Percentiles rank a stretch among this genome's conserved stretches.
These are phyloP conservation scores for Catharus ustulatus DNA, from an alignment of 2,797 vertebrate genomes.

Conservation along the genomic window DNA sequence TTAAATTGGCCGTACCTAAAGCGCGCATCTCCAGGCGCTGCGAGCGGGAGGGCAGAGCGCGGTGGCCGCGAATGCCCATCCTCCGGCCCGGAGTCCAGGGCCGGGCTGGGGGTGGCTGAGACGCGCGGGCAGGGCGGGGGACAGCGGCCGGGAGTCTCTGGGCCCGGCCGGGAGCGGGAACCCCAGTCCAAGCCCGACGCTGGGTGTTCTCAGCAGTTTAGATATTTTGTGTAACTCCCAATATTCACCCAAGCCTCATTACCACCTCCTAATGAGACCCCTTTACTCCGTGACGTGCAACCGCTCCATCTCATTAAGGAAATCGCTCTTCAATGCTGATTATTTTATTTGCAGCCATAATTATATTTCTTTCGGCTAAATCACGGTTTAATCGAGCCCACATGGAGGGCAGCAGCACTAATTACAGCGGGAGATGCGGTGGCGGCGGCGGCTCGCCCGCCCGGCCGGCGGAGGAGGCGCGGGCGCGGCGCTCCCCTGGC, in stretches of 20 bases:
- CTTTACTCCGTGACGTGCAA: conserved; percentile 95
- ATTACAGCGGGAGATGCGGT: conserved; percentile 91
- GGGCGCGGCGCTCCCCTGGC: neutral
- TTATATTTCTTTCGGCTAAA: conserved; percentile 99
- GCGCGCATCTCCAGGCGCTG: neutral
- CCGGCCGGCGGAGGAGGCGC: conserved; percentile 73
- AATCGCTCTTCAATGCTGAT: conserved; percentile 99
- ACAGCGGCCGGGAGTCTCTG: neutral
- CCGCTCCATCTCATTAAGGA: conserved; percentile 98
- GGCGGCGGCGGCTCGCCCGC: conserved; percentile 77
- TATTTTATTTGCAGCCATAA: conserved; percentile 99
- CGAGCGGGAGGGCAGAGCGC: neutral
- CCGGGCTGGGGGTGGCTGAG: too few species aligned
- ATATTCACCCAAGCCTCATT: conserved; percentile 92
- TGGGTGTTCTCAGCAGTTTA: conserved; percentile 10
- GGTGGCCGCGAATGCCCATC: too few species aligned
- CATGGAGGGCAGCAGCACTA: conserved; percentile 92
- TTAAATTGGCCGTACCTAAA: fast-evolving
- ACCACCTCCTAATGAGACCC: conserved; percentile 94
- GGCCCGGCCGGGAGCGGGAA: conserved; percentile 23
- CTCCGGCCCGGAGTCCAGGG: too few species aligned
- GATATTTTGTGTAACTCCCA: conserved; percentile 71
- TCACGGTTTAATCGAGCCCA: conserved; percentile 98
- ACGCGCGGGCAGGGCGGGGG: too few species aligned
- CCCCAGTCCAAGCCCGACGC: neutral